phyloP scores from a whole-genome alignment of 2,113 vertebrate species.

The Podarcis muralis region DNA sequence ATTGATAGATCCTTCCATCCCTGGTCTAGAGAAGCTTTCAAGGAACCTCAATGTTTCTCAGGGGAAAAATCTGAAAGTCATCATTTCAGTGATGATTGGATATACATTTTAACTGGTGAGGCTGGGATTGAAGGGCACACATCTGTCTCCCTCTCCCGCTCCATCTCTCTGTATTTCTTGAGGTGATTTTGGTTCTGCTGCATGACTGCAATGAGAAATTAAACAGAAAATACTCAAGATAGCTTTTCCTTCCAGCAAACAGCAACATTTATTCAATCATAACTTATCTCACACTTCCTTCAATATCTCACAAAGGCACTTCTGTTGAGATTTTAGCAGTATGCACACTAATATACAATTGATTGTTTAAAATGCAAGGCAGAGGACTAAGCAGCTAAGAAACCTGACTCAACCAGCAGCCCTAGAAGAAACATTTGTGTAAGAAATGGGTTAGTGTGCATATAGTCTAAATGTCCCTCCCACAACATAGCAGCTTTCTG shows the following conservation, averaged over 20 bases:
- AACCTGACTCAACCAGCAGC: neutral
- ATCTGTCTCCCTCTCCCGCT: no score
- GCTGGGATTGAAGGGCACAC: no score
- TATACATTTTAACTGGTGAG: no score
- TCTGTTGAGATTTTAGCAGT: neutral
- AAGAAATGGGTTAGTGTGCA: no score
- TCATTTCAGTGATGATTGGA: no score
- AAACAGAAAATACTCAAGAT: neutral
- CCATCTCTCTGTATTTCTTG: no score
- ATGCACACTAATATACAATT: neutral
- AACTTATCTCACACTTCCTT: neutral
- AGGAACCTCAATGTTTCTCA: no score
- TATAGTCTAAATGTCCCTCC: no score
- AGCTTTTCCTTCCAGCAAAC: neutral
- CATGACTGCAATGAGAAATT: neutral
- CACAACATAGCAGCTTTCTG: no score
- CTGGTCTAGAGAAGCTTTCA: no score
- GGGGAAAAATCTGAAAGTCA: no score
- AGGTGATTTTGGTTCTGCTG: neutral
- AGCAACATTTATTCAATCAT: neutral
- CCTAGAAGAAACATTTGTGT: neutral
- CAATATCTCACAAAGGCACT: neutral
- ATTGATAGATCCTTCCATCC: no score
- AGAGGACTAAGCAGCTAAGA: neutral
- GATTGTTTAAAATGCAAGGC: neutral